A percentile compares a stretch with the other conserved stretches of the same genome.
phyloP scores from a whole-genome alignment of 1,140 invertebrate species.

The Lanistes nyassanus region DNA sequence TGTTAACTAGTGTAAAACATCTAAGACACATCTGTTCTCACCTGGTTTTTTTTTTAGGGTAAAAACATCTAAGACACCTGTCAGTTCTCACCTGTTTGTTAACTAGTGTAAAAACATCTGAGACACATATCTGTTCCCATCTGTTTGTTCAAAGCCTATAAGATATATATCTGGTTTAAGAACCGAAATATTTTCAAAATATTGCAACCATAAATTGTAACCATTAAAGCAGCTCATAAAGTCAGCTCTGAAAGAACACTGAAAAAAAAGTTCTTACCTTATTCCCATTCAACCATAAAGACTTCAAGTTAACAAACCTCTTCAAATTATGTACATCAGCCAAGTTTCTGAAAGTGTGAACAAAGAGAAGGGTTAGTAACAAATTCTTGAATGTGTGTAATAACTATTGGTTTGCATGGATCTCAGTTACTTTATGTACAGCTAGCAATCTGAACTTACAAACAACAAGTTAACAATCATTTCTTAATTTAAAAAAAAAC shows the following conservation, averaged over 20 bases:
- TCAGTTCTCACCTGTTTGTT: no score
- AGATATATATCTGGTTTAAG: neutral
- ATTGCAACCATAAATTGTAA: neutral
- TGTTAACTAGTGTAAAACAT: no score
- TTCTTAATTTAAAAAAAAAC: no score
- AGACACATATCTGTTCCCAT: neutral
- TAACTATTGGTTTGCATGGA: no score
- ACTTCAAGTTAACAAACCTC: conserved; percentile 52
- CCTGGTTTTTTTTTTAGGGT: no score
- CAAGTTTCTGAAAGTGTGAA: conserved; percentile 42
- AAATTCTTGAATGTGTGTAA: neutral
- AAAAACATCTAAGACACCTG: no score
- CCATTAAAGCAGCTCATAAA: neutral
- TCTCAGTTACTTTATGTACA: no score
- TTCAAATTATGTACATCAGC: conserved; percentile 47
- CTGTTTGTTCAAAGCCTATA: neutral
- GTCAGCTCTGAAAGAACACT: neutral
- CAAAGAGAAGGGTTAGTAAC: conserved; percentile 10
- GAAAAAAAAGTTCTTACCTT: conserved; percentile 40
- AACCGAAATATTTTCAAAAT: neutral
- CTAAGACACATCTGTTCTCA: no score
- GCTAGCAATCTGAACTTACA: no score
- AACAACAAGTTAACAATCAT: no score
- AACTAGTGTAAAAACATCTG: neutral
- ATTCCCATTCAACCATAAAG: conserved; percentile 61